Evolutionary conservation across 35 echinoderm and acorn worm species (phyloP).

Genomic region (Heliocidaris tuberculata): DNA sequence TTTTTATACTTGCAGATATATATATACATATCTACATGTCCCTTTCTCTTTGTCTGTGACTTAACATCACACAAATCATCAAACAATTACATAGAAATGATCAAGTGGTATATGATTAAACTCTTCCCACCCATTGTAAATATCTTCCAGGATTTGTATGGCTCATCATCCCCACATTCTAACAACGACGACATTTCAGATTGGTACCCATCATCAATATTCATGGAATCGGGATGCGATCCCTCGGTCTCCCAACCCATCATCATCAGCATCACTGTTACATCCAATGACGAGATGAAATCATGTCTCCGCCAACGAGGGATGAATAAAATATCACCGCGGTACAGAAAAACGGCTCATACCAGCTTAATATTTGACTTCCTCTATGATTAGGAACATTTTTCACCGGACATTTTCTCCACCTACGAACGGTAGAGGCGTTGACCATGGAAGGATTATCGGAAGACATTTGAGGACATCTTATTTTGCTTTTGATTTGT

Average conservation of each 20-base stretch:
- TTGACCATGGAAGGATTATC: not conserved
- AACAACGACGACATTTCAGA: not conserved
- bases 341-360: not conserved
- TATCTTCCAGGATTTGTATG: not conserved
- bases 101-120: not conserved
- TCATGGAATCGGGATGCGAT: not conserved
- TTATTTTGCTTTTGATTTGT: not conserved
- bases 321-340: not conserved
- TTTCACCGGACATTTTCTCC: not conserved
- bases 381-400: not conserved
- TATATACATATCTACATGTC: not conserved
- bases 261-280: conserved; percentile 1
- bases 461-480: not conserved
- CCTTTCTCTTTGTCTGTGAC: not conserved
- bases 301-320: not conserved
- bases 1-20: not conserved
- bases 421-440: not conserved
- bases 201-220: not conserved
- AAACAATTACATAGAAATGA: not conserved
- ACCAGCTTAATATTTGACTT: conserved; percentile 4
- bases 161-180: not conserved
- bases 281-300: not conserved
- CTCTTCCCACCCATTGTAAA: not conserved
- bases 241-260: not conserved
- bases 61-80: not conserved